Conservation (phyloP, 2,888 invertebrate species). For the Drosophila villosipedis region DNA sequence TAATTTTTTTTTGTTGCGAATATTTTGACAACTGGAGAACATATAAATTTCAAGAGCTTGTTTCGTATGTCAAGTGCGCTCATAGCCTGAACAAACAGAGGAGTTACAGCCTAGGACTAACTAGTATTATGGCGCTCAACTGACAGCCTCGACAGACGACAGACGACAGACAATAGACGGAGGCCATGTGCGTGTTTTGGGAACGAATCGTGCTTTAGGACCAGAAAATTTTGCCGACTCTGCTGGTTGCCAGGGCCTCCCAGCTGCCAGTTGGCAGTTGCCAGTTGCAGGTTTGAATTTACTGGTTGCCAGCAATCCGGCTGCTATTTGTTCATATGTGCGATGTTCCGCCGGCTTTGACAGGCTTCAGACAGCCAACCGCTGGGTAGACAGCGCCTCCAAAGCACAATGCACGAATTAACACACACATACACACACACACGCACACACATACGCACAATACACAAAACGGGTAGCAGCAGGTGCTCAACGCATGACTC, state of each 20-base stretch:
- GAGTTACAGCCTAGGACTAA: slow-evolving; percentile 34
- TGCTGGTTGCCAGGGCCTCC: slow-evolving; percentile 24
- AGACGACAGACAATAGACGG: background rate
- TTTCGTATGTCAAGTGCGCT: slow-evolving; percentile 69
- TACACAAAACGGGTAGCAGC: slow-evolving; percentile 57
- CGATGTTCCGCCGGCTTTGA: slow-evolving; percentile 60
- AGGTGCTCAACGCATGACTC: slow-evolving; percentile 72
- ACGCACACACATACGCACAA: background rate
- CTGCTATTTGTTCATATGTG: slow-evolving; percentile 38
- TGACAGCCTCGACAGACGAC: slow-evolving; percentile 19
- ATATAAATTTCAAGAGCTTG: slow-evolving; percentile 53
- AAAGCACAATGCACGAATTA: slow-evolving; percentile 73
- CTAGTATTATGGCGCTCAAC: slow-evolving; percentile 37
- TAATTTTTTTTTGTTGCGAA: slow-evolving; percentile 37
- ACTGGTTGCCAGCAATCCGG: slow-evolving; percentile 19
- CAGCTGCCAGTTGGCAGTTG: slow-evolving; percentile 6
- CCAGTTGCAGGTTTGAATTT: slow-evolving; percentile 13
- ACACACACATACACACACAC: slow-evolving; percentile 40
- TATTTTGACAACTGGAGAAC: slow-evolving; percentile 57
- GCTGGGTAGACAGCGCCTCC: slow-evolving; percentile 34
- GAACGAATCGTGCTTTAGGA: slow-evolving; percentile 60
- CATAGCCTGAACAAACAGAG: slow-evolving; percentile 63
- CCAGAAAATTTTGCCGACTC: slow-evolving; percentile 54
- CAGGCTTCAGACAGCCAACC: slow-evolving; percentile 57
- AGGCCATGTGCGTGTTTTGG: slow-evolving; percentile 41